Conservation (phyloP, 1,140 invertebrate species). For the Helicoverpa zea region DNA sequence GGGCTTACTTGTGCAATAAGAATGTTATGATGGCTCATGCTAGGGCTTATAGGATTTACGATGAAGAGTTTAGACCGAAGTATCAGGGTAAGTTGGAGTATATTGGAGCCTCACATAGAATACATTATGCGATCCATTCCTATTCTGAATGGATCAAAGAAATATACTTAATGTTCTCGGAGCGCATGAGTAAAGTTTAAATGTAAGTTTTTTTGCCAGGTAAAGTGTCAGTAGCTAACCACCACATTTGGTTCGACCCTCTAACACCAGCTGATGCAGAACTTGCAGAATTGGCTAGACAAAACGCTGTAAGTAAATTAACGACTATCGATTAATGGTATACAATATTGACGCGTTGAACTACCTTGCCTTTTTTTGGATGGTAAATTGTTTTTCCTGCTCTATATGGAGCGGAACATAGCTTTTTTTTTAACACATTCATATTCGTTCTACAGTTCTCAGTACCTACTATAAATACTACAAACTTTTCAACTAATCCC, state of each 20-base stretch:
- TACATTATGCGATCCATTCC: background rate
- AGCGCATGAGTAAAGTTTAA: background rate
- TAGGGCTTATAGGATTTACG: constrained; percentile 29
- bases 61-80: constrained; percentile 29
- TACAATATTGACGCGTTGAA: no score
- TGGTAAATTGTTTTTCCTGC: no score
- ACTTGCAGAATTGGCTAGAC: constrained; percentile 51
- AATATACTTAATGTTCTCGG: no score
- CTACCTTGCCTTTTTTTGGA: no score
- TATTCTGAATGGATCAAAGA: no score
- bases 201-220: constrained; percentile 48
- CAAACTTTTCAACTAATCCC: no score
- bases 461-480: no score
- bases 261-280: constrained; percentile 48
- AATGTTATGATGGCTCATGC: constrained; percentile 19
- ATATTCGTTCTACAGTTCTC: no score
- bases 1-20: constrained; percentile 23
- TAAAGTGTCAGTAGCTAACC: constrained; percentile 56
- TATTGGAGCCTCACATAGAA: background rate
- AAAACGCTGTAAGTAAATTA: constrained; percentile 20
- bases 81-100: constrained; percentile 13
- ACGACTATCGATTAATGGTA: no score
- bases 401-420: no score
- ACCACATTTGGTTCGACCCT: constrained; percentile 61
- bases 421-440: no score